phyloP scores from a whole-genome alignment of 2,888 invertebrate species.

The Melolontha melolontha region DNA sequence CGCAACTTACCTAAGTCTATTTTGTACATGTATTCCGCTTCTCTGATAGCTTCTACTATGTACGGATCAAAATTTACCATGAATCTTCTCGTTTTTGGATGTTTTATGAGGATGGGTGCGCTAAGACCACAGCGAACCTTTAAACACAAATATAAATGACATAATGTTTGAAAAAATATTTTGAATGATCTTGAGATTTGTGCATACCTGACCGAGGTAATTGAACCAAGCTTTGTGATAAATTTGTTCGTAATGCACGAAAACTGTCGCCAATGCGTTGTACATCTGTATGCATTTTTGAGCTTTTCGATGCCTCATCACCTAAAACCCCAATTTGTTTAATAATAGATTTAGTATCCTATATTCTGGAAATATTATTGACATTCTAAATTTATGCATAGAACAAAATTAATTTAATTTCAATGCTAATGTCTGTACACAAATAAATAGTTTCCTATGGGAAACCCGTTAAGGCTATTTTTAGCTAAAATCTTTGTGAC shows the following conservation, averaged over 20 bases:
- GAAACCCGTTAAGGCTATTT: too few relatives aligned
- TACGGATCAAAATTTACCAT: slow-evolving; percentile 80
- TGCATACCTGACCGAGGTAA: slow-evolving; percentile 76
- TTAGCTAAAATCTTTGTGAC: too few relatives aligned
- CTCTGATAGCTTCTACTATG: slow-evolving; percentile 79
- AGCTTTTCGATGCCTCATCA: slow-evolving; percentile 74
- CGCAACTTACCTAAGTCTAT: slow-evolving; percentile 70
- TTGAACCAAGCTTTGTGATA: slow-evolving; percentile 86
- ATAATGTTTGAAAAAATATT: background rate
- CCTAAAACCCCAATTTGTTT: slow-evolving; percentile 54
- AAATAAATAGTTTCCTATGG: too few relatives aligned
- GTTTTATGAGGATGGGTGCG: slow-evolving; percentile 77
- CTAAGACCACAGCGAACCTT: slow-evolving; percentile 76
- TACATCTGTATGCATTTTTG: slow-evolving; percentile 82
- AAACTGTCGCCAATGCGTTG: slow-evolving; percentile 82
- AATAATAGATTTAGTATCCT: too few relatives aligned
- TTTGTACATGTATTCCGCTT: slow-evolving; percentile 86
- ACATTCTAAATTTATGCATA: too few relatives aligned
- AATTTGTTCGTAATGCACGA: slow-evolving; percentile 85
- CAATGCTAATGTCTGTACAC: too few relatives aligned
- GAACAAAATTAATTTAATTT: too few relatives aligned
- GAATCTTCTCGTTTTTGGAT: slow-evolving; percentile 75
- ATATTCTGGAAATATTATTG: too few relatives aligned
- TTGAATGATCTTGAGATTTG: background rate
- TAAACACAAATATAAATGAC: background rate